Percentiles rank a stretch among this genome's conserved stretches.
Evolutionary conservation across 2,888 invertebrate genomes (phyloP).

Genomic region (Melangyna quadrimaculata): DNA sequence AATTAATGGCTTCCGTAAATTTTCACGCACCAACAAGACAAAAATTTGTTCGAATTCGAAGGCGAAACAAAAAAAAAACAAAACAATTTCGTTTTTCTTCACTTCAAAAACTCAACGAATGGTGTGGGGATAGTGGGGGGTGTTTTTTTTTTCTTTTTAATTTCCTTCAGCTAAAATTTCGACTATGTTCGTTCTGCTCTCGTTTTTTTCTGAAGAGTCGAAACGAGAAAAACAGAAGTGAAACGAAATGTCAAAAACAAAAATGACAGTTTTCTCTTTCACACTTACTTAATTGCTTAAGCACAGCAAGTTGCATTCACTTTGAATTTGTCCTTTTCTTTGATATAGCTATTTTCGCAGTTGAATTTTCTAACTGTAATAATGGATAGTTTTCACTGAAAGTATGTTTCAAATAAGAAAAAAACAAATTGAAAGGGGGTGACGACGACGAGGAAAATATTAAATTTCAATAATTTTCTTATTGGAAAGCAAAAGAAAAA

Average conservation of each 20-base stretch:
- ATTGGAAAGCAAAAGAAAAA: constrained; percentile 4
- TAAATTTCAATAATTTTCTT: constrained; percentile 46
- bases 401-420: neutral
- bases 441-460: constrained; percentile 12
- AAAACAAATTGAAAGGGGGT: neutral
- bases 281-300: neutral
- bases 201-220: constrained; percentile 37
- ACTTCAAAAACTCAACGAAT: constrained; percentile 17
- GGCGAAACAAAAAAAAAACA: constrained; percentile 41
- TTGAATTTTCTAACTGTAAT: constrained; percentile 17
- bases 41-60: constrained; percentile 19
- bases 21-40: constrained; percentile 31
- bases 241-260: constrained; percentile 66
- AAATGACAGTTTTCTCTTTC: constrained; percentile 35
- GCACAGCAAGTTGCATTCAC: constrained; percentile 37
- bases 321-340: constrained; percentile 20
- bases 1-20: constrained; percentile 8
- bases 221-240: constrained; percentile 41
- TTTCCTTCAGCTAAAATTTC: constrained; percentile 22
- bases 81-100: constrained; percentile 42
- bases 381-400: constrained; percentile 45
- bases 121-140: constrained; percentile 24
- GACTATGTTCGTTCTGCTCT: constrained; percentile 44
- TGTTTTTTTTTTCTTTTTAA: constrained; percentile 13
- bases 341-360: constrained; percentile 47